Evolutionary conservation across 2,888 invertebrate genomes (phyloP).

Genomic region (Neoitamus cyanurus): DNA sequence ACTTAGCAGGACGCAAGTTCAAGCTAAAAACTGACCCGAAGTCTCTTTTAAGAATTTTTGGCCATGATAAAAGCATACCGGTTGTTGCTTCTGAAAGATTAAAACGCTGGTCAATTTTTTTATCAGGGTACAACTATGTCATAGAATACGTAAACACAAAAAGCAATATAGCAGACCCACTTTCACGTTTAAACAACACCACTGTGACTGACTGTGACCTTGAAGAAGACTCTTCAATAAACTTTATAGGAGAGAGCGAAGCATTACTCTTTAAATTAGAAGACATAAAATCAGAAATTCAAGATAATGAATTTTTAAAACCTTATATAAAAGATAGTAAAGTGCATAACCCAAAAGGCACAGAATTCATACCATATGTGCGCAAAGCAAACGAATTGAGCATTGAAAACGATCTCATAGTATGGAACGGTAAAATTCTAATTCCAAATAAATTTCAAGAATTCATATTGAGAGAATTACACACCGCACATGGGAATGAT

Average conservation of each 20-base stretch:
- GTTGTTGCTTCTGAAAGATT: slow-evolving; percentile 40
- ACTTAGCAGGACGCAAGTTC: slow-evolving; percentile 4
- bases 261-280: background rate
- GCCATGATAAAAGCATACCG: slow-evolving; percentile 38
- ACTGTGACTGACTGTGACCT: slow-evolving; percentile 26
- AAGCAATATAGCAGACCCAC: slow-evolving; percentile 23
- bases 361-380: background rate
- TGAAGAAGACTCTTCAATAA: background rate
- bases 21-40: slow-evolving; percentile 33
- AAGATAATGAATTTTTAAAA: background rate
- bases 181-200: slow-evolving; percentile 25
- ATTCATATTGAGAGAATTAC: slow-evolving; percentile 18
- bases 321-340: background rate
- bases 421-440: background rate
- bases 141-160: slow-evolving; percentile 41
- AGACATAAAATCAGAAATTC: background rate
- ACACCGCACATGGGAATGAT: slow-evolving; percentile 44
- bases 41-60: slow-evolving; percentile 45
- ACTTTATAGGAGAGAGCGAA: slow-evolving; percentile 38
- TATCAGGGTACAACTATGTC: slow-evolving; percentile 32
- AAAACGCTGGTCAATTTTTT: slow-evolving; percentile 20
- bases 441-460: background rate
- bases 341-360: background rate
- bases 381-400: background rate
- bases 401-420: background rate